Evolutionary conservation across 1,140 invertebrate genomes (phyloP), one percentile per base, ranked within the genome.

Genomic region (Bathynomus jamesi): DNA sequence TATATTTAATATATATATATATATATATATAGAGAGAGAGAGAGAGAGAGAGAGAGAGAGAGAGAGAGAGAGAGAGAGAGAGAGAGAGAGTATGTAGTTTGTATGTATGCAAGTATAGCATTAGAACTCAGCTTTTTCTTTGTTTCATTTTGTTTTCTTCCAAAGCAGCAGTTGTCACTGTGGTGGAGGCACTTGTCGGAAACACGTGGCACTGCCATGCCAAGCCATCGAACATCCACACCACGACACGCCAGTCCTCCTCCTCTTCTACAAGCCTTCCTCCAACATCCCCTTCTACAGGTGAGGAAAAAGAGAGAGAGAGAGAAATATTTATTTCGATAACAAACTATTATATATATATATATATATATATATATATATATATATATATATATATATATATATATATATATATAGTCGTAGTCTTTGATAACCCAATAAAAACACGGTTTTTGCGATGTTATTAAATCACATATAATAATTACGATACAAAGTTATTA

Each of bases 221-320:
- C 32, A 67, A 64, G 75, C 75, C 2, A 73, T 65, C 0, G 70
- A 73, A 28, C 68, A 73, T 31, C 75, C 74, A 2, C 66, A 69
- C 13, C 68, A 70, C 40, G 71, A 76, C 71, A 71, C 69, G 1
- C 75, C 75, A 17, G 72, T 69, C 60, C 67, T 76, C 25, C 71
- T 76, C 0, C 71, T 76, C 61, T 76, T 71, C 71, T 76, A 76
- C 64, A 66, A 69, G 24, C 68, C 72, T 28, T 53, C 71, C 11
- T 76, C 75, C 17, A 76, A 73, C 68, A 73, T 76, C 53, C 75
- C 74, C 46, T 76, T 76, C 71, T 76, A 72, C 69, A 70, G 69
- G 69, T 70, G 21, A 70, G 25, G 21, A n/a, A n/a, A n/a, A n/a
- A n/a, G n/a, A n/a, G n/a, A n/a, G n/a, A n/a, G n/a, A n/a, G n/a